Base-by-base conservation (phyloP, 2,888 invertebrate genomes). In the Hypomecis punctinalis region DNA sequence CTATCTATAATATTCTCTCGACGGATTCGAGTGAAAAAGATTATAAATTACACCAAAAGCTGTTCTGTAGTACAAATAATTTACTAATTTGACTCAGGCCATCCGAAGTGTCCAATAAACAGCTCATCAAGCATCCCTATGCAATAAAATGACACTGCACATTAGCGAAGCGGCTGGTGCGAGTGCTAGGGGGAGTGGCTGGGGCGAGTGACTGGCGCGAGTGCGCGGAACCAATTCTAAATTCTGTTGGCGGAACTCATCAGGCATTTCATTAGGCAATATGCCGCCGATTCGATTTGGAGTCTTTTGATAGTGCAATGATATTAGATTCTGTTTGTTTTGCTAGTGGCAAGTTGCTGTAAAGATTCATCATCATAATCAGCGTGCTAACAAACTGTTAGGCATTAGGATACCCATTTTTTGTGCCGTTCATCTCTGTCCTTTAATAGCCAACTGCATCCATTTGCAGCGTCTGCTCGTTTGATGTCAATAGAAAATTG, bases 221-320 rank as follows among this genome's bases (percentile, higher is more conserved):
- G 81, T 79, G 81, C 59, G 80, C 81, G 76, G 49, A 61, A 73
- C 81, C 72, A 82, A 82, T 80, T 74, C 59, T 74, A 23, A 23
- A 23, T 23, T 23, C 71, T 78, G 42, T 61, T 76, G 69, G 67
- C 76, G 79, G 74, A 73, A 73, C 77, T 72, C 70, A 77, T 78
- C 74, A 61, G 70, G 67, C 71, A 76, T 79, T 80, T 80, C 72
- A 76, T 79, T 46, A 36, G 54, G 51, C 61, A 51, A 66, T 64
- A 61, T 64, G 64, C 47, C 42, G 23, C 49, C 13, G 46, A 62
- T 61, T 60, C 46, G 62, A 53, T 37, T 9, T 52, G 60, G 52
- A 62, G 6, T 43, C 45, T 39, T 58, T 58, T 58, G 51, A 58
- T 62, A n/a, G 39, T 49, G 10, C 36, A 40, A 45, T 56, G 7